phyloP scores from a whole-genome alignment of 2,113 vertebrate genomes.

The Hippocampus comes region DNA sequence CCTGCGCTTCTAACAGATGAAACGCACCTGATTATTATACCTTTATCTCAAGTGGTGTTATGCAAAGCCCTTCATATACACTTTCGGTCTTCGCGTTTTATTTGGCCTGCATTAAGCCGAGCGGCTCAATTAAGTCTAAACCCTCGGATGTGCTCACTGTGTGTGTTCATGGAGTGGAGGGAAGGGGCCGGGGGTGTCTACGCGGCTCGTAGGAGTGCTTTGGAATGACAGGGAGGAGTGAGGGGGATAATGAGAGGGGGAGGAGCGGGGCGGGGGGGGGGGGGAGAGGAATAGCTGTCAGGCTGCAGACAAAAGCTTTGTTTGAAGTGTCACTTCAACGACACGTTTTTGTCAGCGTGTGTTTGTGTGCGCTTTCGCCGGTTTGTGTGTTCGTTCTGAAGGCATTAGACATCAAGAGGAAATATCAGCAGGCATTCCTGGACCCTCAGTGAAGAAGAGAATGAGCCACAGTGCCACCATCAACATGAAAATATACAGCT shows the following conservation, averaged over 20 bases:
- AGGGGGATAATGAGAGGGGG: conserved; percentile 67
- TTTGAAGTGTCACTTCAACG: conserved; percentile 66
- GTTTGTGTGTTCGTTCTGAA: conserved; percentile 43
- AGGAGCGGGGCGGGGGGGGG: conserved; percentile 45
- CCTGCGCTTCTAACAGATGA: conserved; percentile 8
- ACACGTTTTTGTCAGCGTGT: conserved; percentile 21
- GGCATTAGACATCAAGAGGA: conserved; percentile 52
- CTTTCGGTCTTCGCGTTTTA: conserved; percentile 36
- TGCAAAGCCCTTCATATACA: conserved; percentile 17
- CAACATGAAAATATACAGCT: conserved; percentile 32
- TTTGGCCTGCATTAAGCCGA: conserved; percentile 51
- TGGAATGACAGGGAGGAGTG: conserved; percentile 62
- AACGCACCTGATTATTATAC: conserved; percentile 23
- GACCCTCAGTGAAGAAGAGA: conserved; percentile 37
- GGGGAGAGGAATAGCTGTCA: conserved; percentile 66
- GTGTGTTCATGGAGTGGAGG: conserved; percentile 16
- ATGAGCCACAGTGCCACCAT: conserved; percentile 25
- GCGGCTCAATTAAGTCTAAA: conserved; percentile 49
- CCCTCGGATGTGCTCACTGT: conserved; percentile 16
- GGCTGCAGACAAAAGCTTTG: conserved; percentile 69
- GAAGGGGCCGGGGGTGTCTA: conserved; percentile 8
- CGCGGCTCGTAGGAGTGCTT: conserved; percentile 44
- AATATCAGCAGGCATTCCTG: conserved; percentile 57
- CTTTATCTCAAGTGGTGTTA: conserved; percentile 32
- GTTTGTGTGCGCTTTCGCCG: conserved; percentile 33